A percentile compares a stretch with the other conserved stretches of the same genome.
phyloP scores from a whole-genome alignment of 23 tunicate species.

The Aplidium turbinatum region DNA sequence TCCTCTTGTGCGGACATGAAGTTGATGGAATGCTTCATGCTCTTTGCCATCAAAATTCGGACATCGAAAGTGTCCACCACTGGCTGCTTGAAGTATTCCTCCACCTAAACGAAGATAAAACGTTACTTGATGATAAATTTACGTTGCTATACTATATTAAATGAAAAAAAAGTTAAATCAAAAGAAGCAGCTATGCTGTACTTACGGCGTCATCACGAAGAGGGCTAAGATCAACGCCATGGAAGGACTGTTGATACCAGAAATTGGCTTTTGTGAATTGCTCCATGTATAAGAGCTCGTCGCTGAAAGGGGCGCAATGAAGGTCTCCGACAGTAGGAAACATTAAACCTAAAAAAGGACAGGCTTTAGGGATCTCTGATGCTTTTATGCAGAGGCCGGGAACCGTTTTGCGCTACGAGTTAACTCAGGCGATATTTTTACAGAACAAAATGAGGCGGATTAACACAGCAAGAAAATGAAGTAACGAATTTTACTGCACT shows the following conservation, averaged over 20 bases:
- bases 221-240: constrained; percentile 95
- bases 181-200: too few relatives aligned
- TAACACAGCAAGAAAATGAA: too few relatives aligned
- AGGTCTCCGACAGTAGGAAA: constrained; percentile 98
- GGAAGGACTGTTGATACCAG: constrained; percentile 99
- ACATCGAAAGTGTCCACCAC: constrained; percentile 98
- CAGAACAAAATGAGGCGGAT: too few relatives aligned
- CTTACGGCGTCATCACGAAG: constrained; percentile 97
- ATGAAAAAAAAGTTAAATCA: too few relatives aligned
- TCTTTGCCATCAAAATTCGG: constrained; percentile 95
- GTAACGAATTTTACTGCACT: too few relatives aligned
- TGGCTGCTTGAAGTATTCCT: constrained; percentile 97
- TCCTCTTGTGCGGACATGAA: constrained; percentile 92
- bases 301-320: constrained; percentile 95
- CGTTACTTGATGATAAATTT: too few relatives aligned
- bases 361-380: too few relatives aligned
- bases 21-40: constrained; percentile 88
- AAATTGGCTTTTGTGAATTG: constrained; percentile 99
- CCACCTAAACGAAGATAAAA: constrained; percentile 56
- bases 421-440: too few relatives aligned
- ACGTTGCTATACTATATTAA: too few relatives aligned
- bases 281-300: constrained; percentile 96
- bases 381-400: too few relatives aligned
- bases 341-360: constrained; percentile 73
- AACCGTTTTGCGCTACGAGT: too few relatives aligned